phyloP scores from a whole-genome alignment of 2,113 vertebrate species.

The Noturus placidus region DNA sequence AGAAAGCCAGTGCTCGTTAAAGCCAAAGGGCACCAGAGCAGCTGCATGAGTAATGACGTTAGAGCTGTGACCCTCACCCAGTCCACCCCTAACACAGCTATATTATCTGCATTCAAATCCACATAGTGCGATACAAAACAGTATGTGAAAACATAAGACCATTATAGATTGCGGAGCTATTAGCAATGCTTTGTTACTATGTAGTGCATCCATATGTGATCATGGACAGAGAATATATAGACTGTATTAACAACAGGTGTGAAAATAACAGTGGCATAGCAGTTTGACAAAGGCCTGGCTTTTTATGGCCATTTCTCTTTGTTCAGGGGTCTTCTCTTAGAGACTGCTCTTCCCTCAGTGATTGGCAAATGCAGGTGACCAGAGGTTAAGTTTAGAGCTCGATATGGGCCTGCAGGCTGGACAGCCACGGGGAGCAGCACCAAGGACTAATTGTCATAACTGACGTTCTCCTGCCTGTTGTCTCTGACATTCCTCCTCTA shows the following conservation, averaged over 20 bases:
- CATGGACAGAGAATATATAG: background rate
- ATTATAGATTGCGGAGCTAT: background rate
- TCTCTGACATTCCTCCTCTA: constrained; percentile 51
- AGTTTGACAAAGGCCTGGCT: constrained; percentile 42
- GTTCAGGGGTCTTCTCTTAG: constrained; percentile 10
- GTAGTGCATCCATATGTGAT: background rate
- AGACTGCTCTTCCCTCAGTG: constrained; percentile 37
- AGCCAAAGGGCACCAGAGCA: constrained; percentile 37
- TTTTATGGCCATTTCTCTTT: constrained; percentile 42
- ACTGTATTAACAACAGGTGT: constrained; percentile 38
- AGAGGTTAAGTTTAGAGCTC: constrained; percentile 50
- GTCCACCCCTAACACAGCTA: background rate
- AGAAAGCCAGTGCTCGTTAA: constrained; percentile 29
- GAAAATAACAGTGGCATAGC: constrained; percentile 23
- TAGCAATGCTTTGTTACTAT: background rate
- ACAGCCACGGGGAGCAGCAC: constrained; percentile 32
- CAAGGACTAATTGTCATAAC: constrained; percentile 59
- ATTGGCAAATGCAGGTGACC: constrained; percentile 61
- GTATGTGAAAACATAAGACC: background rate
- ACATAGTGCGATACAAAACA: background rate
- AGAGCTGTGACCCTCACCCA: background rate
- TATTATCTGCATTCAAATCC: background rate
- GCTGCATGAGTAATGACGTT: constrained; percentile 31
- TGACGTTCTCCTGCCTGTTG: constrained; percentile 48
- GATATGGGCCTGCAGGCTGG: constrained; percentile 35